Evolutionary conservation across 2,113 vertebrate species (phyloP).

Genomic region (Peromyscus californicus): DNA sequence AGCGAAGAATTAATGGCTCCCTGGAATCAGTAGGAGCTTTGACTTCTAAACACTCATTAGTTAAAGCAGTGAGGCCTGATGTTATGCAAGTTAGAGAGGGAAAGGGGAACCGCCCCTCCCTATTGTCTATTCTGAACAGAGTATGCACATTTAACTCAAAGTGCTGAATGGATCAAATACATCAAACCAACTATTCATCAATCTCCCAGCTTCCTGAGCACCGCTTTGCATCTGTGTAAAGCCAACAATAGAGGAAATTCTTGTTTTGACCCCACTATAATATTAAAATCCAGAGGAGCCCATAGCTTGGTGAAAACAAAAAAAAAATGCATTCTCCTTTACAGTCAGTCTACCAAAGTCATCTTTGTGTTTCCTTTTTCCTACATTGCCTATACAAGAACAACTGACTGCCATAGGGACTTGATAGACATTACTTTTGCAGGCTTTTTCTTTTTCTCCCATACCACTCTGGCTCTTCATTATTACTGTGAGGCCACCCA

Average conservation of each 20-base stretch:
- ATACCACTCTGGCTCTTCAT: constrained; percentile 28
- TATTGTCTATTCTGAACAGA: constrained; percentile 81
- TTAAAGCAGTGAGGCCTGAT: constrained; percentile 79
- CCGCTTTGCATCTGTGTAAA: constrained; percentile 71
- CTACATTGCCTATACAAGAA: constrained; percentile 42
- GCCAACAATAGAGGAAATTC: constrained; percentile 74
- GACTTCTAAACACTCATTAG: constrained; percentile 81
- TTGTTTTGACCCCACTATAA: constrained; percentile 69
- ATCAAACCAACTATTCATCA: constrained; percentile 79
- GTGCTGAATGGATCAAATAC: constrained; percentile 79
- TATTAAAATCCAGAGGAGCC: constrained; percentile 68
- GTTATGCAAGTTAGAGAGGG: constrained; percentile 73
- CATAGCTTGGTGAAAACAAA: constrained; percentile 62
- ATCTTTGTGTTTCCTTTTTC: constrained; percentile 69
- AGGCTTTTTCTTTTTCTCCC: background rate
- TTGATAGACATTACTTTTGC: constrained; percentile 63
- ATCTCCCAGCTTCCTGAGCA: constrained; percentile 71
- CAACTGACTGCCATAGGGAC: constrained; percentile 41
- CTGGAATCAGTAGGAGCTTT: constrained; percentile 81
- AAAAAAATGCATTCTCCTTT: constrained; percentile 65
- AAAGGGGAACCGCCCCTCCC: constrained; percentile 41
- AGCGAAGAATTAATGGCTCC: constrained; percentile 78
- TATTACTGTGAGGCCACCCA: constrained; percentile 47
- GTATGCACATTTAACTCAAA: constrained; percentile 82
- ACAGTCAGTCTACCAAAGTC: constrained; percentile 54